phyloP scores from a whole-genome alignment of 2,888 invertebrate genomes.

The Dolichomitus sp. region DNA sequence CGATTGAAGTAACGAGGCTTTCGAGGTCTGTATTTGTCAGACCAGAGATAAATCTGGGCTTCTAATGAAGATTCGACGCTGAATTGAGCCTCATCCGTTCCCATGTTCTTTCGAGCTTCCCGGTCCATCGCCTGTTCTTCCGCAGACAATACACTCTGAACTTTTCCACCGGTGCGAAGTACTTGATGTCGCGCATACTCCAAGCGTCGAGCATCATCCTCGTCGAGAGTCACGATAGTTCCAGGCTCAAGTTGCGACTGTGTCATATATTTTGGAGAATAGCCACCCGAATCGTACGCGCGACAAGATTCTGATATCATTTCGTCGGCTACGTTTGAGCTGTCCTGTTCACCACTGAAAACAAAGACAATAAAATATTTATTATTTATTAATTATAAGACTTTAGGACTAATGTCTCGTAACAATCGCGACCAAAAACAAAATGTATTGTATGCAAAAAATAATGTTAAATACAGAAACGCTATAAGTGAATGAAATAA shows the following conservation, averaged over 20 bases:
- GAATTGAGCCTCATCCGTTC: conserved; percentile 95
- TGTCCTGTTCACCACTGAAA: conserved; percentile 81
- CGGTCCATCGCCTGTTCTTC: conserved; percentile 90
- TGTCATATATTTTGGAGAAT: conserved; percentile 92
- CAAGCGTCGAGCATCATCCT: conserved; percentile 92
- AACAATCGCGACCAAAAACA: too few species aligned
- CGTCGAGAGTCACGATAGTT: conserved; percentile 92
- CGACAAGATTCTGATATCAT: conserved; percentile 88
- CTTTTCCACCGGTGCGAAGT: conserved; percentile 88
- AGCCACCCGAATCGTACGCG: conserved; percentile 93
- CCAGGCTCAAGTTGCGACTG: conserved; percentile 91
- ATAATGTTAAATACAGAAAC: too few species aligned
- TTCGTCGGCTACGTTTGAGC: conserved; percentile 85
- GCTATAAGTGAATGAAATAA: too few species aligned
- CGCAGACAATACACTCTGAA: conserved; percentile 87
- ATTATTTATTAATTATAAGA: background rate
- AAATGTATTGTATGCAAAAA: too few species aligned
- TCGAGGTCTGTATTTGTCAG: conserved; percentile 98
- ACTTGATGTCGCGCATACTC: conserved; percentile 91
- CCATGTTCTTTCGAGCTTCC: conserved; percentile 95
- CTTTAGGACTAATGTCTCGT: too few species aligned
- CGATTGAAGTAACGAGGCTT: conserved; percentile 99
- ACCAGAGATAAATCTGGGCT: conserved; percentile 96
- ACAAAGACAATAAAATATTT: background rate
- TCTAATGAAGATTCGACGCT: conserved; percentile 96